Evolutionary conservation across 2,113 vertebrate genomes (phyloP).

Genomic region (Hipposideros armiger): DNA sequence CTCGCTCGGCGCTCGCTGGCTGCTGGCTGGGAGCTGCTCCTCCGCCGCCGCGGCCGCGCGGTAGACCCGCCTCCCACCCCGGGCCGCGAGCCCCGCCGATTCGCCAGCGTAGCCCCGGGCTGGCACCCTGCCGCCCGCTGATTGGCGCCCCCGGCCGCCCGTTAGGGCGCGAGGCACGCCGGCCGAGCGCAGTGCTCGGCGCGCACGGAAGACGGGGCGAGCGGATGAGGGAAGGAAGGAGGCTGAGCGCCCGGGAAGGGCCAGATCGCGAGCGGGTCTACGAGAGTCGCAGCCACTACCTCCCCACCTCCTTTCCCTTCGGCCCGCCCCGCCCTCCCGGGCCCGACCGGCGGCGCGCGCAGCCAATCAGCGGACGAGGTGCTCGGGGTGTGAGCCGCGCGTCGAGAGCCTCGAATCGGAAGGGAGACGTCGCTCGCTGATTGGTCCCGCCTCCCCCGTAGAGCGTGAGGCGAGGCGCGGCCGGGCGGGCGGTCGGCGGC

Average conservation of each 20-base stretch:
- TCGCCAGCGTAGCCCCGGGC: slow-evolving; percentile 78
- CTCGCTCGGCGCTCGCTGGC: slow-evolving; percentile 66
- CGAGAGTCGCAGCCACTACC: neutral
- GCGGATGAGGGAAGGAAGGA: slow-evolving; percentile 1
- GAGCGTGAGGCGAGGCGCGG: slow-evolving; percentile 79
- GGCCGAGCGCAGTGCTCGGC: slow-evolving; percentile 62
- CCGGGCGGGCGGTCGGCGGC: slow-evolving; percentile 31
- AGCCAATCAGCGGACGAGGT: slow-evolving; percentile 69
- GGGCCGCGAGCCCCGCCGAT: slow-evolving; percentile 78
- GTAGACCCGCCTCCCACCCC: slow-evolving; percentile 77
- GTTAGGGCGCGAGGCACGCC: slow-evolving; percentile 57
- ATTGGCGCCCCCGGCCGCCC: slow-evolving; percentile 18
- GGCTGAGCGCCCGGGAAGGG: slow-evolving; percentile 45
- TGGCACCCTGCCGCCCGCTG: slow-evolving; percentile 76
- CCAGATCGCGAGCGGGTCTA: neutral
- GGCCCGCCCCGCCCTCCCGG: slow-evolving; percentile 65
- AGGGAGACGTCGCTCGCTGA: slow-evolving; percentile 76
- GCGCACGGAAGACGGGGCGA: slow-evolving; percentile 62
- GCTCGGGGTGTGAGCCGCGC: slow-evolving; percentile 79
- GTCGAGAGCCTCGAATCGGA: slow-evolving; percentile 78
- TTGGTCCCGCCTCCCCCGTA: slow-evolving; percentile 80
- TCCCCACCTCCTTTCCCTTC: slow-evolving; percentile 35
- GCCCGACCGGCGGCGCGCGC: slow-evolving; percentile 70
- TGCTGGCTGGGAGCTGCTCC: slow-evolving; percentile 61
- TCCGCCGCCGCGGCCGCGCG: slow-evolving; percentile 73